Base-by-base conservation (phyloP, 1,140 invertebrate species). In the Nasonia vitripennis region DNA sequence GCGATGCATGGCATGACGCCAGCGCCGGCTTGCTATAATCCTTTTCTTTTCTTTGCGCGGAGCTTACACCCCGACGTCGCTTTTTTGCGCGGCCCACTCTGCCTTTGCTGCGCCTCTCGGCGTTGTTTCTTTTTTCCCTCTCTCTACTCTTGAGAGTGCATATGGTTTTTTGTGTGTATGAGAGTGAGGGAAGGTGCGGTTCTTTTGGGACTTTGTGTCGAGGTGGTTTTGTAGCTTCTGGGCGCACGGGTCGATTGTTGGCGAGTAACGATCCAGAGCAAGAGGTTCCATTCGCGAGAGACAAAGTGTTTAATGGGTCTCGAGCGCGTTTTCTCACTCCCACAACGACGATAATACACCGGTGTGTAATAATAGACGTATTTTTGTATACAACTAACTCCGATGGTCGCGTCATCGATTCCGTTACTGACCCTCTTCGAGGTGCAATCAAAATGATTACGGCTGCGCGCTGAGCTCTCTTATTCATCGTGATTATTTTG, bases 1-100 rank as follows among this genome's bases (percentile, higher is more conserved):
- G 20, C 74, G 41, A 75, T 51, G 75, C 55, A 34, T 62, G 78
- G 78, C 78, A 79, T 5, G 31, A 31, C 5, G 78, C 78, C 78
- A 79, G 51, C 17, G 51, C 3, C 34, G 11, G 5, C 73, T 74
- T 6, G 14, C 17, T 74, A 27, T 27, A 37, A 20, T 20, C 12
- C 34, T 74, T 37, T 74, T 41, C 51, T 20, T 51, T 78, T 48
- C 34, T 51, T 55, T 27, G 75, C 41, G 6, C 23, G n/a, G 0
- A 17, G 27, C 27, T 27, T 37, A 37, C 34, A 37, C 34, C 34
- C 34, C 34, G 3, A 2, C 73, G 23, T 75, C 34, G 41, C 62
- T 79, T 48, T 67, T 62, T 67, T 48, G 1, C 5, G 6, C 55
- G 27, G 17, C 11, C 2, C 4, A 20, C 6, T 41, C 51, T 78